Base-by-base conservation (phyloP, 1,140 invertebrate species). In the Heliconius nattereri region DNA sequence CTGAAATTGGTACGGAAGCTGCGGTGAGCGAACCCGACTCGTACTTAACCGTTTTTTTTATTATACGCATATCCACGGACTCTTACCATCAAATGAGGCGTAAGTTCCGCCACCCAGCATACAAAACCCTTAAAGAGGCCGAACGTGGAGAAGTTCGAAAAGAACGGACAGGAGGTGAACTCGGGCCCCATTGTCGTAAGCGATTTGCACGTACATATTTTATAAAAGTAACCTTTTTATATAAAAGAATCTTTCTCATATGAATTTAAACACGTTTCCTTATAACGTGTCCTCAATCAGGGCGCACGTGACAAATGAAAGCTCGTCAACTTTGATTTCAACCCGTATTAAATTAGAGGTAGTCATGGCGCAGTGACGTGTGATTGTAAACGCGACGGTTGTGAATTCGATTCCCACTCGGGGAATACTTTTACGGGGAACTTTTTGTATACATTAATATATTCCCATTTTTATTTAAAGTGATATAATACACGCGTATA, bases 301-400 rank as follows among this genome's bases (percentile, higher is more conserved):
- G 37, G 75, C 75, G 57, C 75, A 76, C 57, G 54, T 76, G 75
- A 66, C 54, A 76, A 76, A 76, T 76, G 75, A 66, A 70, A 70
- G 54, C 75, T 76, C 75, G 57, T 76, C 57, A 76, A 70, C 32
- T 76, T 60, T 76, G 75, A 76, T 40, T 76, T 70, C 16, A 70
- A 76, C 75, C 75, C 57, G 35, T 45, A 54, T 76, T 32, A 37
- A 35, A 49, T 70, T 54, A 45, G 40, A 45, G 5, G 0, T 45
- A 3, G 13, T 45, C 13, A 5, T 45, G 40, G 40, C 13, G 40
- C 40, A 45, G 11, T 45, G 40, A 13, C 5, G 40, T 16, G 40
- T 45, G 11, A 45, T 13, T 45, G 3, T 45, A 45, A 13, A 45
- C 2, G 11, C 3, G 0, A 45, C 40, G 40, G 40, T 45, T 45